Evolutionary conservation across 2,888 invertebrate species (phyloP).

Genomic region (Folsomia manolachei): DNA sequence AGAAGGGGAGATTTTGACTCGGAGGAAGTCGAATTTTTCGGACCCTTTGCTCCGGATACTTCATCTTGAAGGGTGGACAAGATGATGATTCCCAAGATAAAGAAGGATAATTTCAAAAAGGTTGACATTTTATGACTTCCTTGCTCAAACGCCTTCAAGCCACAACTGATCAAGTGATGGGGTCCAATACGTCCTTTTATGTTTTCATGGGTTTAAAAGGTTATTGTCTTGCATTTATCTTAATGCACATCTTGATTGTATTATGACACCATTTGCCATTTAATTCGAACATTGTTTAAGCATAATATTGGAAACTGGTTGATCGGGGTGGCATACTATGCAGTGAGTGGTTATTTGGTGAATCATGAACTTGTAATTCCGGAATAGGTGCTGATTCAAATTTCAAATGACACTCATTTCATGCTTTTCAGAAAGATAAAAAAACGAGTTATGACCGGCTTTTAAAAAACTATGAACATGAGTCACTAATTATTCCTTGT

Average conservation of each 20-base stretch:
- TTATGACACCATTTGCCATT: no score
- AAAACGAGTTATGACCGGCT: no score
- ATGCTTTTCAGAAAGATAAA: no score
- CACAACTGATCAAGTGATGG: not conserved
- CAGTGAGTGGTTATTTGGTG: not conserved
- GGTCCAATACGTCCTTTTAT: not conserved
- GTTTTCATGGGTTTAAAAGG: not conserved
- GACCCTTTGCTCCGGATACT: not conserved
- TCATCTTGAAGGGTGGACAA: not conserved
- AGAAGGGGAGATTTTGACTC: not conserved
- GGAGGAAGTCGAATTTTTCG: not conserved
- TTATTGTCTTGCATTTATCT: not conserved
- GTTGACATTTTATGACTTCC: no score
- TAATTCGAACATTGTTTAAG: no score
- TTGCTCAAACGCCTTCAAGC: not conserved
- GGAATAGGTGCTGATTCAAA: conserved; percentile 3
- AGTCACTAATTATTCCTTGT: no score
- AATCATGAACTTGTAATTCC: conserved; percentile 17
- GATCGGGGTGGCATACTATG: not conserved
- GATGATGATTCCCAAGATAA: no score
- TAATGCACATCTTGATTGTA: no score
- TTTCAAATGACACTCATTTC: no score
- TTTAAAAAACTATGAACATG: no score
- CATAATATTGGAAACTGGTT: not conserved
- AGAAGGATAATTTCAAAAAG: no score